Base-by-base conservation (phyloP, 2,113 vertebrate genomes). In the Cavia porcellus region DNA sequence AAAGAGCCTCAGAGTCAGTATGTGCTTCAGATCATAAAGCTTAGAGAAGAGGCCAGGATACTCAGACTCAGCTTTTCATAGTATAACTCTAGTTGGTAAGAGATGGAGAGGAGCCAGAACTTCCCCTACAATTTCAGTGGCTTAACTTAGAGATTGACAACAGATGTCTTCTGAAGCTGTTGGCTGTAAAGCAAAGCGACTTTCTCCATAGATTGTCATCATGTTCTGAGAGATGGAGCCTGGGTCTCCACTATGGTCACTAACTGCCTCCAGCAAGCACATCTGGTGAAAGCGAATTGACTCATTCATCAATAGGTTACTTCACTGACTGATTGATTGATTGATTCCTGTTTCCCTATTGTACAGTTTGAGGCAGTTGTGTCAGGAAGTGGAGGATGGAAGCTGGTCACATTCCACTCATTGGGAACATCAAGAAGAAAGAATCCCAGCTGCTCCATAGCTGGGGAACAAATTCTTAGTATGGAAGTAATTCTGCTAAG, bases 401-500 rank as follows among this genome's bases (percentile, higher is more conserved):
- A 68, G 75, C 32, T 59, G 70, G 32, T 89, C 64, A 28, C 50
- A 79, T 95, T 88, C 85, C 50, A 45, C 55, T 86, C 64, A 62
- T 28, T 32, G 79, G 30, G 66, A 96, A 79, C 86, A 96, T 89
- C 35, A 92, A 95, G 84, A n/a, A 92, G 93, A 35, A 30, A 83
- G 68, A 81, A 61, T 35, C 9, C 38, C 95, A 97, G 95, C 92
- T 97, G 92, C 64, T 72, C 13, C 87, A 74, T 96, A 70, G 77
- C 95, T 86, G 88, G 85, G 92, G 77, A 97, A 92, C 85, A 96
- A 96, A 98, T 97, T 94, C 95, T 97, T 77, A 55, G 97, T 96
- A 96, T 97, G 97, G 97, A 97, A 98, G 91, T 96, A 96, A 97
- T 98, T 98, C 96, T 81, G 50, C 81, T 89, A 95, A 87, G 84